Base-by-base conservation (phyloP, 1,140 invertebrate genomes). In the Alviniconcha marisindica region DNA sequence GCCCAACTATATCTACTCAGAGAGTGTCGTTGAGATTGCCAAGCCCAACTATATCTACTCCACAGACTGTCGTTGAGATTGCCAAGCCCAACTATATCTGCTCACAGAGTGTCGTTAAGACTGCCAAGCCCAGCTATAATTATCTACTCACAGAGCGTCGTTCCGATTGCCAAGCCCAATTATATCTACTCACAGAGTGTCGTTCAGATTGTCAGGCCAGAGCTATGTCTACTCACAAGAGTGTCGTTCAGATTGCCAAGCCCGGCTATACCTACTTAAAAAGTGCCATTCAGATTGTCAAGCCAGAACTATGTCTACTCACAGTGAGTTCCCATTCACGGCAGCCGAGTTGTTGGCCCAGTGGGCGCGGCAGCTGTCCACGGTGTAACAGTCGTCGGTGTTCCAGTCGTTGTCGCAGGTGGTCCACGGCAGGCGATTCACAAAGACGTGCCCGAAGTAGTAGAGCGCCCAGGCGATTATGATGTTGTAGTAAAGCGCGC, bases 401-500 rank as follows among this genome's bases (percentile, higher is more conserved):
- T 94, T 94, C 93, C 93, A 94, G n/a, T 87, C 87, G 87, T 94
- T 93, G 86, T 92, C 90, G 84, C 93, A 94, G 54, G 88, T 87
- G 0, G 90, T 90, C 94, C 93, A 94, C 5, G 94, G 94, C 86
- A 94, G 85, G 77, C 87, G 87, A n/a, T 71, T 24, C 33, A 83
- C 77, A 83, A 94, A 91, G 77, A 93, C 93, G 40, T 90, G 88
- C 80, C 91, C 90, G 63, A 94, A 88, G 88, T 92, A 94, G 89
- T 93, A 92, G 33, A 94, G 89, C 12, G 94, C 90, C 94, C 94
- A 94, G 63, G 91, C 92, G 84, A 94, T 94, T 84, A 94, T 93
- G 40, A 94, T 92, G 88, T 94, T 94, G 89, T 94, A 94, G 88
- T 94, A 94, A 83, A 94, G 42, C 31, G 60, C 51, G 54, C 77